phyloP scores from a whole-genome alignment of 2,888 invertebrate genomes.

The Ferdinandea cuprea region DNA sequence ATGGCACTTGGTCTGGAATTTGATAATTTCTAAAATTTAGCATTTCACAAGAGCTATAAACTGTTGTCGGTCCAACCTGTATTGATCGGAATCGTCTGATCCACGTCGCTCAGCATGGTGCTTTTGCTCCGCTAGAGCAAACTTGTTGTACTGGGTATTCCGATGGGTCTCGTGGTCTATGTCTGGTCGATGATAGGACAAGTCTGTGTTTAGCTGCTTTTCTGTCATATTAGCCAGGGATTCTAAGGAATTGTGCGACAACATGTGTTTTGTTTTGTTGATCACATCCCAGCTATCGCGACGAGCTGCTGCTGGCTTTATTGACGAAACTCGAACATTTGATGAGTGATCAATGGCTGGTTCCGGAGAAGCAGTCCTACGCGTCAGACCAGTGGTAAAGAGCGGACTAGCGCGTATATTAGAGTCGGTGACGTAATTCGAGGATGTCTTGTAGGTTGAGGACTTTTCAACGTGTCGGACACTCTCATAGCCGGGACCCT shows the following conservation, averaged over 20 bases:
- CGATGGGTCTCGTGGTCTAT: conserved; percentile 86
- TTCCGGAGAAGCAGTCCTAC: conserved; percentile 85
- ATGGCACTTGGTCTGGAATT: conserved; percentile 81
- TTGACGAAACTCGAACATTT: conserved; percentile 86
- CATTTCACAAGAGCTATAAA: background rate
- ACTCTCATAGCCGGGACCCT: conserved; percentile 78
- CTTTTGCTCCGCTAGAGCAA: conserved; percentile 81
- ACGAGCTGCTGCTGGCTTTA: conserved; percentile 85
- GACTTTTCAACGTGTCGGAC: conserved; percentile 83
- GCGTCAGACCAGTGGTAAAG: conserved; percentile 81
- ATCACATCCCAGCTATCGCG: conserved; percentile 93
- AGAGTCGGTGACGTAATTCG: conserved; percentile 83
- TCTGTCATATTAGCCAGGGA: conserved; percentile 88
- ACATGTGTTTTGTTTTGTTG: conserved; percentile 90
- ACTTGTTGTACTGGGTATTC: conserved; percentile 86
- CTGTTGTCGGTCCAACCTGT: conserved; percentile 51
- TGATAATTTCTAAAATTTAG: background rate
- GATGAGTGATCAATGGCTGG: conserved; percentile 85
- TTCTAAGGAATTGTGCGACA: conserved; percentile 88
- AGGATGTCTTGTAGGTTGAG: conserved; percentile 84
- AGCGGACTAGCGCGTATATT: conserved; percentile 84
- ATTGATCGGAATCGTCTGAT: conserved; percentile 79
- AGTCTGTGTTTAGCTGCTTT: conserved; percentile 84
- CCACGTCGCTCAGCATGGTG: conserved; percentile 77
- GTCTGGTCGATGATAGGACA: conserved; percentile 83